Conservation (phyloP, 1,140 invertebrate genomes). For the Leptinotarsa texana region DNA sequence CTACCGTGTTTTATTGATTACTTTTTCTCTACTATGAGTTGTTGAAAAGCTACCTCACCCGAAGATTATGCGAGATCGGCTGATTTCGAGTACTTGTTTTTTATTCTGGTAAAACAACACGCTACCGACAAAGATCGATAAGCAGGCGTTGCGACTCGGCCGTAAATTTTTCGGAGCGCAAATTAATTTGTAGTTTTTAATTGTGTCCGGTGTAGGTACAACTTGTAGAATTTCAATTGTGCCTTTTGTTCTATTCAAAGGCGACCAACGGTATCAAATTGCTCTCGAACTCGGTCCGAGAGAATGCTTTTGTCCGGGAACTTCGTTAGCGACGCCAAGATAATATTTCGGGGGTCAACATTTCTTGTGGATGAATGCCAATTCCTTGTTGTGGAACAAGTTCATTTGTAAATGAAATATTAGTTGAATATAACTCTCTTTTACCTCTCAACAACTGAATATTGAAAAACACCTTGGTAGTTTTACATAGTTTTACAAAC, state of each 20-base stretch:
- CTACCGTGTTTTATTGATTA: no score
- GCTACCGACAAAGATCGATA: slow-evolving; percentile 14
- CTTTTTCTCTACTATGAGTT: no score
- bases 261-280: slow-evolving; percentile 40
- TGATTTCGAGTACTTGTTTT: neutral
- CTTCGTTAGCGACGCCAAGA: no score
- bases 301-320: neutral
- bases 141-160: slow-evolving; percentile 3
- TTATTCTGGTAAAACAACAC: neutral
- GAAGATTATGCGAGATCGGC: neutral
- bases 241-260: slow-evolving; percentile 34
- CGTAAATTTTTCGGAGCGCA: slow-evolving; percentile 27
- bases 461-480: no score
- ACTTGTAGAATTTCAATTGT: slow-evolving; percentile 36
- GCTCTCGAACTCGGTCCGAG: slow-evolving; percentile 15
- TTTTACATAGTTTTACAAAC: no score
- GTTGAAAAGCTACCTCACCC: no score
- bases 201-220: slow-evolving; percentile 36
- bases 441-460: no score
- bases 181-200: slow-evolving; percentile 41
- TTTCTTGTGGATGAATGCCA: no score
- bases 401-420: no score
- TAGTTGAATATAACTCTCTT: no score
- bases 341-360: no score
- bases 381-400: no score